A percentile compares a stretch with the other conserved stretches of the same genome.
These are phyloP conservation scores for Eufriesea mexicana DNA, from an alignment of 1,140 invertebrate genomes.

Conservation along the genomic window DNA sequence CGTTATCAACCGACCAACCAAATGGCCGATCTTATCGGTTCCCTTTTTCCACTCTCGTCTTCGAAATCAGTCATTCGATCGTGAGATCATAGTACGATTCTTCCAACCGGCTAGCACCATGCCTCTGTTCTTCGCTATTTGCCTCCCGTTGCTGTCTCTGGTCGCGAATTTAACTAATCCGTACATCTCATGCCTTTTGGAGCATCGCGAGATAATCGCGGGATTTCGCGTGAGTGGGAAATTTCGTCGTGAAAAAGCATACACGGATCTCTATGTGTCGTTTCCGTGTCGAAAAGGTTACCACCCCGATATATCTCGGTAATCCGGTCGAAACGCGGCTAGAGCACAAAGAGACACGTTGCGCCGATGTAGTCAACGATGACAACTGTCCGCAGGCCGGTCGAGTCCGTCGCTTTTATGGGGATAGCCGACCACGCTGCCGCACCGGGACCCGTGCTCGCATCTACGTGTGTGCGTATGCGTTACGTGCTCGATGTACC, in stretches of 20 bases:
- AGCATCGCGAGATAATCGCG: neutral
- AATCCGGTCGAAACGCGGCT: neutral
- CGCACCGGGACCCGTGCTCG: slow-evolving; percentile 26
- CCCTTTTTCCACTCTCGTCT: neutral
- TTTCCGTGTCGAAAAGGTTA: neutral
- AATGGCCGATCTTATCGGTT: slow-evolving; percentile 20
- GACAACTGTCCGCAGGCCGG: slow-evolving; percentile 74
- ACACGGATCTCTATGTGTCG: neutral
- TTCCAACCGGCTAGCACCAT: neutral
- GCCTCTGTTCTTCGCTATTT: neutral
- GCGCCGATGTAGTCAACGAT: slow-evolving; percentile 62
- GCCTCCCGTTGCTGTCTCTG: neutral
- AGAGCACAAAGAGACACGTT: slow-evolving; percentile 35
- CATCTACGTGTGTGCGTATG: slow-evolving; percentile 11
- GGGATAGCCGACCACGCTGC: slow-evolving; percentile 65
- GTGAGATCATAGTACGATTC: neutral
- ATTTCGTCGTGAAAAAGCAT: neutral
- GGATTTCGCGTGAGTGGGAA: neutral
- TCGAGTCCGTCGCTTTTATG: slow-evolving; percentile 73
- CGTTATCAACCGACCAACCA: slow-evolving; percentile 23
- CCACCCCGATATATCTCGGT: neutral
- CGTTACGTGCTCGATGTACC: slow-evolving; percentile 30
- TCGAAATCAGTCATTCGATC: slow-evolving; percentile 15
- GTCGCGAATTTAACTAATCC: neutral
- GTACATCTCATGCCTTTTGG: neutral